Evolutionary conservation across 1,140 invertebrate genomes (phyloP), one percentile per base, ranked within the genome.

Genomic region (Drosophila parabipectinata): DNA sequence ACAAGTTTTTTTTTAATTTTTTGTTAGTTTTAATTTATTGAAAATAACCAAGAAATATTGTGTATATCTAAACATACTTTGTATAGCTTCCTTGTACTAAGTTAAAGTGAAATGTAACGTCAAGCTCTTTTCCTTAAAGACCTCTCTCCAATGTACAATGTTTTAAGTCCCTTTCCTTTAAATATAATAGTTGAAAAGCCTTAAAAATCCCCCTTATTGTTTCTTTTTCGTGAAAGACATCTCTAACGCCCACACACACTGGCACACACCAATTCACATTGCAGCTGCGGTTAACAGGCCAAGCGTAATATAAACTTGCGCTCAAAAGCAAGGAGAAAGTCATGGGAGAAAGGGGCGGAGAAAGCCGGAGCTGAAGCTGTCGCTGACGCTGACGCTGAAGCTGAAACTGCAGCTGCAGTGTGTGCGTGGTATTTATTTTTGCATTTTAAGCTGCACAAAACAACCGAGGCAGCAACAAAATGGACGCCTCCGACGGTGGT

Each of bases 251-350:
- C 69, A 66, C 55, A 62, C 21, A 24, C 44, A 60, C 50, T 48
- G 12, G 12, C 32, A 55, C 50, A 64, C 48, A 39, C 56, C 32
- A 51, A 59, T 55, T 45, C 56, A 26, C 39, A 58, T 24, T 79
- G 71, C 75, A 81, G 78, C 79, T 82, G 82, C 83, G 77, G 79
- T 87, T 87, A 82, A 88, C 83, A 87, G 82, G 83, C 83, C 78
- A 88, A 81, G 82, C 82, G 82, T 87, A 87, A 82, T 87, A 82
- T 87, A 87, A 87, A 87, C 82, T 87, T 87, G 78, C 82, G 81
- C 83, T 87, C 64, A 79, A 79, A 82, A 87, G 78, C 79, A 61
- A 63, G 61, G 61, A 58, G 56, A 56, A 58, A 52, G 50, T 47
- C 53, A 37, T 12, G 4, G 26, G 24, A 12, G 53, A 50, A 41